Base-by-base conservation (phyloP, 2,888 invertebrate genomes). In the Geotrupes spiniger region DNA sequence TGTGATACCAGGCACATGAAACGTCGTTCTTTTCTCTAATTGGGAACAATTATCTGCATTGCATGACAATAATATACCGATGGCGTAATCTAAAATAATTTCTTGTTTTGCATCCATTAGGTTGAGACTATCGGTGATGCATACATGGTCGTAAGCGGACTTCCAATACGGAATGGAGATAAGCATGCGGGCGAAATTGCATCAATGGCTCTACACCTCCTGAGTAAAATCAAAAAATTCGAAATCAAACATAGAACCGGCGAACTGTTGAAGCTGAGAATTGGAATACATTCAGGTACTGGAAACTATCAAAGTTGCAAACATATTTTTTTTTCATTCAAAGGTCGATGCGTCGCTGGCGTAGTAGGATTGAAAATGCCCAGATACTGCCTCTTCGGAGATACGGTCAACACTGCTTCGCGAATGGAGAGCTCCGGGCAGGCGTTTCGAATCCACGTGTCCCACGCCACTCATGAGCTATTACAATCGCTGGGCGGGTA, bases 311-410 rank as follows among this genome's bases (percentile, higher is more conserved):
- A 11, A 10, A 29, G 9, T 10, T 10, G 29, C 2, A 29, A 29
- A 29, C 29, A 3, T 12, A 11, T 29, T 1, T 29, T 29, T 10
- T 29, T 2, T 26, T 26, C 27, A 11, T 29, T 29, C 12, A 11
- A 29, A 71, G 86, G 87, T 0, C 85, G 84, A 46, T 87, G 88
- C 66, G 88, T 88, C 1, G 89, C 89, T 1, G 90, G 91, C 1
- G 89, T 91, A 4, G 89, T 91, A 0, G 89, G 90, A 0, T 75
- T 85, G 21, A 85, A 87, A 73, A 89, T 90, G 89, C 89, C 90
- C 0, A 76, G 89, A 0, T 90, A 89, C 70, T 90, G 90, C 59
- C 75, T 90, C 0, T 90, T 90, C 65, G 90, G 90, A 0, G 89
- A 90, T 65, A 89, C 89, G 0, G 89, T 90, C 1, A 89, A 89